Conservation (phyloP, 2,888 invertebrate species). For the Dastarcus helophoroides region DNA sequence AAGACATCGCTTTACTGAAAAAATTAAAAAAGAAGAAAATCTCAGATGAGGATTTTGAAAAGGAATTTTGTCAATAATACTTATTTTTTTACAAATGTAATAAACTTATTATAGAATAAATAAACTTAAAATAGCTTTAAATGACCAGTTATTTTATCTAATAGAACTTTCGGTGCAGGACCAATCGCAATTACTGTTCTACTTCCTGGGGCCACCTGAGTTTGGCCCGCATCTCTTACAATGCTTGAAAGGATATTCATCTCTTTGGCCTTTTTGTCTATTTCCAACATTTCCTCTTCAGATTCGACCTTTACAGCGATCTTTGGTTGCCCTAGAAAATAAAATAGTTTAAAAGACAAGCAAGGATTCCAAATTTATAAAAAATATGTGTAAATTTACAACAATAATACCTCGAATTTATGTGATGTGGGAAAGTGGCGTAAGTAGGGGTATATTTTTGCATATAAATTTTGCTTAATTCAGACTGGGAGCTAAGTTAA, state of each 20-base stretch:
- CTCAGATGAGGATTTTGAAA: constrained; percentile 52
- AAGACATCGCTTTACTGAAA: constrained; percentile 73
- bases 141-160: constrained; percentile 79
- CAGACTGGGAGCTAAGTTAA: too few species aligned
- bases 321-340: constrained; percentile 60
- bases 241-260: constrained; percentile 60
- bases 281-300: constrained; percentile 56
- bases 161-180: constrained; percentile 66
- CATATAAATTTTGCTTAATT: too few species aligned
- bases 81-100: not conserved
- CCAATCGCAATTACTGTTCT: constrained; percentile 86
- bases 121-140: constrained; percentile 63
- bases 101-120: too few species aligned
- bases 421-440: too few species aligned
- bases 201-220: constrained; percentile 82
- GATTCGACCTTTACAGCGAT: constrained; percentile 74
- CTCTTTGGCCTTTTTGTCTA: constrained; percentile 58
- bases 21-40: constrained; percentile 78
- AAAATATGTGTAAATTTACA: too few species aligned
- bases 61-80: constrained; percentile 27
- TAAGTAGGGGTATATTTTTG: too few species aligned
- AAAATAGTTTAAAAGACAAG: too few species aligned
- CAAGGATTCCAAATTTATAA: too few species aligned
- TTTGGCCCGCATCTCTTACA: constrained; percentile 85
- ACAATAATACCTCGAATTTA: too few species aligned